Base-by-base conservation (phyloP, 2,888 invertebrate species). In the Kuschelorhynchus macadamiae region DNA sequence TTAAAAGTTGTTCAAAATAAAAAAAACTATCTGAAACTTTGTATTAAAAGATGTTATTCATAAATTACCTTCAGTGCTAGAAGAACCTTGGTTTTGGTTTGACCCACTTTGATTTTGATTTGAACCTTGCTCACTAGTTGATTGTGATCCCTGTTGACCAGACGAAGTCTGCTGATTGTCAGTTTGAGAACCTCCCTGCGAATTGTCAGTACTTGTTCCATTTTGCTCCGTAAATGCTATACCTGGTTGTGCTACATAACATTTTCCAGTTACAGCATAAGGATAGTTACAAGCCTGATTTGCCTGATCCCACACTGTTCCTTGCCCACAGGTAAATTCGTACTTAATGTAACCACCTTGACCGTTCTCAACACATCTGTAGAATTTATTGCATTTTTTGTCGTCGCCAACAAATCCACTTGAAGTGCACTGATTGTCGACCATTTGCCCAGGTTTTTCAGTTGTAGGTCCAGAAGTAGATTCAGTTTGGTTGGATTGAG, bases 401-500 rank as follows among this genome's bases (percentile, higher is more conserved):
- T 89, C 87, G 80, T 94, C 92, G 0, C 88, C 86, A 79, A 90
- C 88, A 72, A 91, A 92, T 16, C 94, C 94, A 81, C 92, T 92
- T 16, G 85, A 81, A n/a, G 80, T 83, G 78, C 71, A 71, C 46
- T 77, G 72, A 25, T 63, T 71, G 11, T 76, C 75, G 18, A 39
- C 12, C 5, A 76, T 53, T 63, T 71, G 70, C 61, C 76, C 76
- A n/a, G 74, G 70, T 42, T 41, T 50, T 50, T 67, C 52, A 36
- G 56, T 25, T 25, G 7, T 7, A 5, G 25, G 25, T 3, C 25
- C 25, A 25, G 25, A 25, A 5, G 25, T 25, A 5, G 67, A 12
- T 55, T 55, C 33, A 52, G 55, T 49, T 69, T 47, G 39, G 39
- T 41, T 21, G 52, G 61, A n/a, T 50, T 21, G 8, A 8, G 25